These are phyloP conservation scores for Anoplopoma fimbria DNA, from an alignment of 2,113 vertebrate genomes.

Conservation along the genomic window DNA sequence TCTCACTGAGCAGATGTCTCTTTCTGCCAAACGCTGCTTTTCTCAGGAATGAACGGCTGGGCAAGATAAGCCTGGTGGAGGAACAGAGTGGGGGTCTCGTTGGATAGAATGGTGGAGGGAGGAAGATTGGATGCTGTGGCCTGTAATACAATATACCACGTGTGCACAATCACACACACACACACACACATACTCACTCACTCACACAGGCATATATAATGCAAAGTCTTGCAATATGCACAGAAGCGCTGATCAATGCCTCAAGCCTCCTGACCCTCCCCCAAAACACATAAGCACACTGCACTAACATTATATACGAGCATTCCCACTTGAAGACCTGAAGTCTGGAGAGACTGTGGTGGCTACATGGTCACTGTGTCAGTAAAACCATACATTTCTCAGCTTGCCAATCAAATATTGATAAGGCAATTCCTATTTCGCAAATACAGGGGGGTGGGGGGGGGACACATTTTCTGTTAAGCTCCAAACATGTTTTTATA, in stretches of 20 bases:
- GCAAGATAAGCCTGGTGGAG: constrained; percentile 71
- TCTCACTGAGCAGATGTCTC: constrained; percentile 87
- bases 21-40: constrained; percentile 77
- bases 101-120: constrained; percentile 41
- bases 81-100: constrained; percentile 51
- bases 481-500: background rate
- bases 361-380: constrained; percentile 67
- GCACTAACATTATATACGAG: constrained; percentile 70
- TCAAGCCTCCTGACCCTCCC: constrained; percentile 54
- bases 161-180: constrained; percentile 66
- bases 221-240: constrained; percentile 49
- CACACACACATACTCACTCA: background rate
- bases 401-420: constrained; percentile 77
- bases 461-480: constrained; percentile 22
- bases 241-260: constrained; percentile 62
- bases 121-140: constrained; percentile 53
- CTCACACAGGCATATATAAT: constrained; percentile 54
- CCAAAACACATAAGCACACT: constrained; percentile 56
- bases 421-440: constrained; percentile 76
- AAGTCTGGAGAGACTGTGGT: constrained; percentile 52
- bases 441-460: constrained; percentile 32
- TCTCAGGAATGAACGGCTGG: constrained; percentile 73
- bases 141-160: constrained; percentile 70
- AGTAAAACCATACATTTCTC: constrained; percentile 75
- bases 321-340: constrained; percentile 57